phyloP scores from a whole-genome alignment of 2,797 vertebrate genomes.

The Nannoperca obscura region DNA sequence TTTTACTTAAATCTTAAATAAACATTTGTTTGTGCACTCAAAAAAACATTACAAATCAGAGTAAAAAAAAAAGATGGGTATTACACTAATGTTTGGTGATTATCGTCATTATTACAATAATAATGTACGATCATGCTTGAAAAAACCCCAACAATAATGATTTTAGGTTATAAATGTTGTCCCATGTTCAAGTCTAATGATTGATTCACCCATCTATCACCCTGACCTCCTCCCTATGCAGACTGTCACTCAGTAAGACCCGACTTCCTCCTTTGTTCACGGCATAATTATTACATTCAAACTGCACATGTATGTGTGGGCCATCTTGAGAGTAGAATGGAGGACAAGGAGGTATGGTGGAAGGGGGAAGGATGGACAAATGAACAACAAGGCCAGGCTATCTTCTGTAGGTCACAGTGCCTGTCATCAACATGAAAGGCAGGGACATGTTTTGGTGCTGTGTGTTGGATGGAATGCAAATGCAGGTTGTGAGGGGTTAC shows the following conservation, averaged over 20 bases:
- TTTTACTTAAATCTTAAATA: background rate
- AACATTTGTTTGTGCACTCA: too few relatives aligned
- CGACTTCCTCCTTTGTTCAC: background rate
- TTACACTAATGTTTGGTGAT: background rate
- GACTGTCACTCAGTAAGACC: background rate
- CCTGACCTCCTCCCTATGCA: background rate
- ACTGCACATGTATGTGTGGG: background rate
- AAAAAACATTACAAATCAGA: too few relatives aligned
- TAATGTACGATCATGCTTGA: too few relatives aligned
- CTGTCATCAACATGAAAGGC: slow-evolving; percentile 19
- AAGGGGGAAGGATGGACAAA: slow-evolving; percentile 11
- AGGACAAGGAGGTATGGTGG: background rate
- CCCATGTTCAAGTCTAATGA: background rate
- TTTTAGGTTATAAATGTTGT: background rate
- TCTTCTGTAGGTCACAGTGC: slow-evolving; percentile 30
- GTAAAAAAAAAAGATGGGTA: too few relatives aligned
- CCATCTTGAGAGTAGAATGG: background rate
- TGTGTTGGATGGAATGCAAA: slow-evolving; percentile 47
- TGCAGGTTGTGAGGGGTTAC: slow-evolving; percentile 27
- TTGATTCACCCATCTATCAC: background rate
- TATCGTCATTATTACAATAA: background rate
- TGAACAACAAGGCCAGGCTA: slow-evolving; percentile 30
- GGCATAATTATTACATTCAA: background rate
- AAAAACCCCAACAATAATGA: background rate
- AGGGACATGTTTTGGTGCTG: slow-evolving; percentile 6